Conservation (phyloP, 2,888 invertebrate genomes). For the Dusona sp. region DNA sequence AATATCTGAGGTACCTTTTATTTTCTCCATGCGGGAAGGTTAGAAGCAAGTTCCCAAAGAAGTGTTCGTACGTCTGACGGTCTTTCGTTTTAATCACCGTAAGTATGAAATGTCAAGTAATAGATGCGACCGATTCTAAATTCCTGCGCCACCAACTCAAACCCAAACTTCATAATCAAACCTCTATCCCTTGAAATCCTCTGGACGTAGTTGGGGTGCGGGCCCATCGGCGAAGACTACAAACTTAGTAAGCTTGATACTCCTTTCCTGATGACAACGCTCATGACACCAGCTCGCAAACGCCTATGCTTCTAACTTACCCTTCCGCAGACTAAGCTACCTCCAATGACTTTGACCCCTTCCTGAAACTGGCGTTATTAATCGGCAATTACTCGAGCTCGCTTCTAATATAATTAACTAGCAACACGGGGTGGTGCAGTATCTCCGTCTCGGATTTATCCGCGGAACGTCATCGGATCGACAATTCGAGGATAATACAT, state of each 20-base stretch:
- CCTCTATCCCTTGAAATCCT: constrained; percentile 5
- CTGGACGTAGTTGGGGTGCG: background rate
- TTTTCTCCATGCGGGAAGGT: background rate
- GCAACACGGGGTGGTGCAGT: constrained; percentile 49
- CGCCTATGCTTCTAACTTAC: constrained; percentile 17
- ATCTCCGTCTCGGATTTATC: constrained; percentile 64
- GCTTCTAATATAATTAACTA: constrained; percentile 79
- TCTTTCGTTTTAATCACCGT: constrained; percentile 78
- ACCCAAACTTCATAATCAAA: constrained; percentile 50
- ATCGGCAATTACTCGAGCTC: constrained; percentile 80
- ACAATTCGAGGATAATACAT: constrained; percentile 18
- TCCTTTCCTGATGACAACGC: constrained; percentile 78
- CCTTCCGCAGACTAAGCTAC: background rate
- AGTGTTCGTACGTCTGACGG: constrained; percentile 21
- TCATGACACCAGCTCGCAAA: constrained; percentile 54
- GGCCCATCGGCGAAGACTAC: constrained; percentile 47
- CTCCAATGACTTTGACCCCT: constrained; percentile 5
- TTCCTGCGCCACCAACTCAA: no score
- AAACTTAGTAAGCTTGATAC: constrained; percentile 69
- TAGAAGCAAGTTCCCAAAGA: constrained; percentile 4
- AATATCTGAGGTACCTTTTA: background rate
- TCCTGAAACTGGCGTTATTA: constrained; percentile 78
- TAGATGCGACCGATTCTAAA: constrained; percentile 78
- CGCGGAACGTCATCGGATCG: constrained; percentile 70
- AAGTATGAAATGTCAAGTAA: constrained; percentile 74